Evolutionary conservation across 2,888 invertebrate species (phyloP), one percentile per base, ranked within the genome.

Genomic region (Agrotis segetum): DNA sequence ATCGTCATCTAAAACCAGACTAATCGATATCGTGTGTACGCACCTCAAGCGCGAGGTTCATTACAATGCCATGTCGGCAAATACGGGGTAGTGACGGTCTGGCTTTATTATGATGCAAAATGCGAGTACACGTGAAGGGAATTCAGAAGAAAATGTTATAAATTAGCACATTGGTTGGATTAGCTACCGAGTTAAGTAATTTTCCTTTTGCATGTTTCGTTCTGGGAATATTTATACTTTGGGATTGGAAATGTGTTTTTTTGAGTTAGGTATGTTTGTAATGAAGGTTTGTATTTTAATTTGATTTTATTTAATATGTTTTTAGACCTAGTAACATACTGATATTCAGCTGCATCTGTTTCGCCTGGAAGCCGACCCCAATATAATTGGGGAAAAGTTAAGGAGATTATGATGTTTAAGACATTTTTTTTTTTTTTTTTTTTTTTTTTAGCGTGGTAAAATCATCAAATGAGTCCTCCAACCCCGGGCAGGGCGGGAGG

Each of bases 41-140:
- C 47, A 61, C 73, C 74, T 47, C 79, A 79, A 46, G 59, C 17
- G 63, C 19, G 64, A 59, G 77, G 77, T 76, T 78, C 81, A 81
- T 78, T 78, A 81, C 81, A 81, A 81, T 67, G 71, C 81, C 63
- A 78, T 78, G 81, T 81, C 63, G 63, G 62, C 76, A 81, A 81
- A 78, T 81, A 78, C 63, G 59, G 50, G 82, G 56, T 55, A 67
- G 46, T 77, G 77, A 79, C 55, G 67, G 67, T n/a, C 60, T 67
- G 67, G 55, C 49, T 71, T 67, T 77, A 71, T 71, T 81, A 77
- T 71, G 69, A 77, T 79, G 77, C 82, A 72, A 77, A 81, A 79
- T 77, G 50, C 64, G 44, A 64, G 17, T 64, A 72, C 61, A 67
- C 47, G 82, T 61, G 34, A 67, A 77, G n/a, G 64, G 82, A 67